These are phyloP conservation scores for Notarius quadriscutis DNA, from an alignment of 2,113 vertebrate genomes.

Conservation along the genomic window DNA sequence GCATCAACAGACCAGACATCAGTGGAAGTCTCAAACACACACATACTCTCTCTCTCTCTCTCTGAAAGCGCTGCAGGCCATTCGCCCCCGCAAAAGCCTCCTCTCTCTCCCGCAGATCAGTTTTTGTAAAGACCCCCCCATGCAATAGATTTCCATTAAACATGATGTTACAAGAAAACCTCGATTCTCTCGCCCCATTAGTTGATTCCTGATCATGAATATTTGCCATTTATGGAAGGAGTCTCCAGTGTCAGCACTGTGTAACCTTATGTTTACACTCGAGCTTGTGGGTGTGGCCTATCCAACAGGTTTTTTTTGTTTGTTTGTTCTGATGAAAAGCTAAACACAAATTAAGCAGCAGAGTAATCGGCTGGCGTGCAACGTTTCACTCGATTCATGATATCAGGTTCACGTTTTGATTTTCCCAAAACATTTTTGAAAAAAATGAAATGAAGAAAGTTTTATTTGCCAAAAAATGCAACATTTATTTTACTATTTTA, in stretches of 20 bases:
- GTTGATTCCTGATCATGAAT: no score
- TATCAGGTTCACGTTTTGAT: no score
- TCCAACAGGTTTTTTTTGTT: neutral
- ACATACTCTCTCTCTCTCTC: neutral
- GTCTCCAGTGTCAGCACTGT: neutral
- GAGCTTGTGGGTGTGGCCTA: neutral
- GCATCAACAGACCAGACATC: constrained; percentile 31
- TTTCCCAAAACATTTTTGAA: no score
- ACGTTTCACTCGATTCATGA: no score
- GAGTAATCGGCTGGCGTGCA: no score
- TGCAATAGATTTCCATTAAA: neutral
- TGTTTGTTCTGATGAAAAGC: neutral
- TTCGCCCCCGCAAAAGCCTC: neutral
- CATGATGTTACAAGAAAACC: neutral
- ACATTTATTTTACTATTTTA: no score
- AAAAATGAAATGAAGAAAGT: no score
- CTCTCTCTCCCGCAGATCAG: neutral
- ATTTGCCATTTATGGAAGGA: neutral
- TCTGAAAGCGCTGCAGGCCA: constrained; percentile 13
- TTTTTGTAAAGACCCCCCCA: neutral
- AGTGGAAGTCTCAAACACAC: constrained; percentile 8
- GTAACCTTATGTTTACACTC: neutral
- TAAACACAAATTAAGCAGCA: no score
- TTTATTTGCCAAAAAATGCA: no score
- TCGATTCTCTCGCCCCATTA: neutral